Base-by-base conservation (phyloP, 2,888 invertebrate species). In the Drosophila gaucha region DNA sequence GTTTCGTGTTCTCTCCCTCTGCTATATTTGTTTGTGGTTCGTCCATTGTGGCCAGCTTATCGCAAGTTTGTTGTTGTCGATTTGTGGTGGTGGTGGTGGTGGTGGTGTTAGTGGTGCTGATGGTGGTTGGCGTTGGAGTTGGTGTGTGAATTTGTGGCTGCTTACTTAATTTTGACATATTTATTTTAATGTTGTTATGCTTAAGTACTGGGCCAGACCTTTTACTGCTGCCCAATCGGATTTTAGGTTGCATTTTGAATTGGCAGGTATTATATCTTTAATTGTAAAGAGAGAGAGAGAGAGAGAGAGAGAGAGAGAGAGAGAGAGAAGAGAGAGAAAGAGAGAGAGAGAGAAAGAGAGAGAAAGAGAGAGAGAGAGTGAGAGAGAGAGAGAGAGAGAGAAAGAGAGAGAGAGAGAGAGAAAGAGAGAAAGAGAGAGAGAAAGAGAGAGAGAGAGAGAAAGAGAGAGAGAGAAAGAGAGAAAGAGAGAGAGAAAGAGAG, bases 161-260 rank as follows among this genome's bases (percentile, higher is more conserved):
- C 74, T 74, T 74, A 79, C 78, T 80, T 87, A 86, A 82, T 87
- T 80, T 86, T 86, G 84, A 86, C 84, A 87, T 80, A 86, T 87
- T 88, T 82, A 88, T 88, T 83, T 80, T 75, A 74, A 78, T 69
- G 69, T 58, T 64, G 63, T 59, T 60, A 59, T 56, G 67, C 67
- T 62, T 50, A 64, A 63, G 67, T 62, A 65, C 55, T 58, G 60
- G 69, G 57, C 41, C 28, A 41, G 20, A 18, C 20, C 39, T 46
- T n/a, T 0, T 0, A 28, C 26, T 8, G n/a, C 6, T 6, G 26
- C 16, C 28, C 30, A 35, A 22, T 36, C 18, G n/a, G n/a, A 1
- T 4, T 24, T 26, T 8, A 26, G 16, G 6, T 18, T 55, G 22
- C 3, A 26, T 20, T 12, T 9, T 12, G n/a, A 3, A n/a, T 4